These are phyloP conservation scores for Cacoxenus indagator DNA, from an alignment of 2,888 invertebrate species.

Conservation along the genomic window DNA sequence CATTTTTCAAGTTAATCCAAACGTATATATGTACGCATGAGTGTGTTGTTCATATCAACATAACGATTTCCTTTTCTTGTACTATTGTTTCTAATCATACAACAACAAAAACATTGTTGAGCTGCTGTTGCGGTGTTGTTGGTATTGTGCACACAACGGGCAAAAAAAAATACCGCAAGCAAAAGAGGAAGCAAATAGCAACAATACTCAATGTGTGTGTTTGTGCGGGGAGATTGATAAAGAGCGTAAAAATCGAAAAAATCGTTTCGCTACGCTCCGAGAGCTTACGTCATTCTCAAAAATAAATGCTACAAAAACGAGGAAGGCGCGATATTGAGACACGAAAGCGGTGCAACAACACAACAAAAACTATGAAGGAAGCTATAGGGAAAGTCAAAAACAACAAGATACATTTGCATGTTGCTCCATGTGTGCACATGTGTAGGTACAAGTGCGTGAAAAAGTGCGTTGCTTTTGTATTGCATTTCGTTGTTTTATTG, in stretches of 20 bases:
- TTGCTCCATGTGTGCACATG: background rate
- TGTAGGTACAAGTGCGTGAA: background rate
- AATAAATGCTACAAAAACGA: slow-evolving; percentile 40
- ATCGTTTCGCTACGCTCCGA: slow-evolving; percentile 1
- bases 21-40: slow-evolving; percentile 7
- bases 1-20: slow-evolving; percentile 50
- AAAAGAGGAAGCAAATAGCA: background rate
- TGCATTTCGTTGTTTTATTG: slow-evolving; percentile 30
- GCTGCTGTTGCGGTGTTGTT: too few species aligned
- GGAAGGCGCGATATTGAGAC: background rate
- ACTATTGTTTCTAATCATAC: too few species aligned
- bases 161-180: background rate
- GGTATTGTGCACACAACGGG: too few species aligned
- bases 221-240: background rate
- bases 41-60: too few species aligned
- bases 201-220: background rate
- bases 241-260: background rate
- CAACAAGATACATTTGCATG: background rate
- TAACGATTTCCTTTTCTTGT: too few species aligned
- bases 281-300: slow-evolving; percentile 61
- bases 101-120: too few species aligned
- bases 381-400: background rate
- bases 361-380: slow-evolving; percentile 31
- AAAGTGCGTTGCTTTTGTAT: slow-evolving; percentile 29
- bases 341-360: background rate